Conservation (phyloP, 2,113 vertebrate genomes). For the Numida meleagris region DNA sequence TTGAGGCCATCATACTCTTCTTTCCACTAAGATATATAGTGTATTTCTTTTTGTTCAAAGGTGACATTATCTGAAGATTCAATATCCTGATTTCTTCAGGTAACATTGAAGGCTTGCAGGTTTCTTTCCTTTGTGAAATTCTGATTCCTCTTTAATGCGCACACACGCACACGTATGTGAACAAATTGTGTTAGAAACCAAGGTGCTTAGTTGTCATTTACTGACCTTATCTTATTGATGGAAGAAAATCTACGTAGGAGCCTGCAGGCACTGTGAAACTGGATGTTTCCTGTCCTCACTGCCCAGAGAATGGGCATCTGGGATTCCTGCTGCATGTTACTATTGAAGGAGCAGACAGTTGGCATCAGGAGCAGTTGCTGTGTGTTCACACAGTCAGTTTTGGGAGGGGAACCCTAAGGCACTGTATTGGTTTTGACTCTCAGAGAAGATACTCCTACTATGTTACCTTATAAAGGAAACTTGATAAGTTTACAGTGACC, state of each 20-base stretch:
- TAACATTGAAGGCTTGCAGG: not conserved
- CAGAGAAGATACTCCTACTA: not conserved
- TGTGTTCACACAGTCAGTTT: not conserved
- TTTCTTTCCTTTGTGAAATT: not conserved
- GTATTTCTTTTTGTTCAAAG: not conserved
- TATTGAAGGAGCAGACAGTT: not conserved
- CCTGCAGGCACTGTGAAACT: not conserved
- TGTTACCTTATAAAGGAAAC: not conserved
- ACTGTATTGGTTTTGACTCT: not conserved
- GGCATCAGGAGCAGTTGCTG: not conserved
- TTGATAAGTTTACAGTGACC: not conserved
- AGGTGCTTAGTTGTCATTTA: not conserved
- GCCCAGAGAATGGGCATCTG: not conserved
- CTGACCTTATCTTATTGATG: not conserved
- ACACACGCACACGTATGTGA: rapidly evolving
- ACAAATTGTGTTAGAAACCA: not conserved
- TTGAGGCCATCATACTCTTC: not conserved
- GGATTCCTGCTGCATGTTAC: not conserved
- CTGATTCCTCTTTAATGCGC: not conserved
- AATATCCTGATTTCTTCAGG: not conserved
- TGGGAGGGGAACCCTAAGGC: not conserved
- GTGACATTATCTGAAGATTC: not conserved
- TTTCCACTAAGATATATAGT: not conserved
- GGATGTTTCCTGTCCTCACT: not conserved
- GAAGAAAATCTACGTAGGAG: not conserved